Percentiles rank a stretch among this genome's conserved stretches.
These are phyloP conservation scores for Bovichtus diacanthus DNA, from an alignment of 2,797 vertebrate species.

Conservation along the genomic window DNA sequence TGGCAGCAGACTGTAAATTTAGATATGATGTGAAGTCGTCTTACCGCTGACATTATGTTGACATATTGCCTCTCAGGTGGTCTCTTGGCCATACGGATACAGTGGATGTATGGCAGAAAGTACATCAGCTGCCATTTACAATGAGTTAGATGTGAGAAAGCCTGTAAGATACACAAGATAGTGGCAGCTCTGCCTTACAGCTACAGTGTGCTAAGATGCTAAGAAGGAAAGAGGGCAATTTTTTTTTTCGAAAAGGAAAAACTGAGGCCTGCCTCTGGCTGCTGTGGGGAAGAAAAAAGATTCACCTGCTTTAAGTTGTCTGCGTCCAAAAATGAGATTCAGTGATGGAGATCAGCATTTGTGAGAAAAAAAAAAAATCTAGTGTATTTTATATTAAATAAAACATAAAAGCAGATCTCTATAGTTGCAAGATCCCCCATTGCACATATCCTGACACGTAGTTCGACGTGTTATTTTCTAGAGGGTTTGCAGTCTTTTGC, in stretches of 20 bases:
- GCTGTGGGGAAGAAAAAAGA: not conserved
- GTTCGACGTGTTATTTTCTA: constrained; percentile 29
- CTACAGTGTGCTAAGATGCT: constrained; percentile 38
- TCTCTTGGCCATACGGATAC: constrained; percentile 64
- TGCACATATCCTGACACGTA: constrained; percentile 9
- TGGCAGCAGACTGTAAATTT: constrained; percentile 75
- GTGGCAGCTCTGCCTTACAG: constrained; percentile 44
- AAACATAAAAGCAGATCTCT: not conserved
- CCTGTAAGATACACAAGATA: constrained; percentile 47
- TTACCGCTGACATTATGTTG: constrained; percentile 79
- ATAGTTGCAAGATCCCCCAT: not conserved
- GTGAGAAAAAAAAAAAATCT: not conserved
- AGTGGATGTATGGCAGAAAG: constrained; percentile 60
- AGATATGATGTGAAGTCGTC: constrained; percentile 76
- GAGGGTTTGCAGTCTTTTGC: constrained; percentile 51
- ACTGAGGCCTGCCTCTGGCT: constrained; percentile 1
- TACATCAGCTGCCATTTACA: constrained; percentile 67
- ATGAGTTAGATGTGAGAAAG: constrained; percentile 59
- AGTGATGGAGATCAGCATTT: constrained; percentile 7
- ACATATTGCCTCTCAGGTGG: constrained; percentile 78
- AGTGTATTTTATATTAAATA: not conserved
- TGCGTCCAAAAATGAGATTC: constrained; percentile 20
- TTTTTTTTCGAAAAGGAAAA: constrained; percentile 24
- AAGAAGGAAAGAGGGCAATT: not conserved
- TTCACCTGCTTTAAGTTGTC: constrained; percentile 34